These are phyloP conservation scores for Aquatica leii DNA, from an alignment of 2,888 invertebrate species.

Conservation along the genomic window DNA sequence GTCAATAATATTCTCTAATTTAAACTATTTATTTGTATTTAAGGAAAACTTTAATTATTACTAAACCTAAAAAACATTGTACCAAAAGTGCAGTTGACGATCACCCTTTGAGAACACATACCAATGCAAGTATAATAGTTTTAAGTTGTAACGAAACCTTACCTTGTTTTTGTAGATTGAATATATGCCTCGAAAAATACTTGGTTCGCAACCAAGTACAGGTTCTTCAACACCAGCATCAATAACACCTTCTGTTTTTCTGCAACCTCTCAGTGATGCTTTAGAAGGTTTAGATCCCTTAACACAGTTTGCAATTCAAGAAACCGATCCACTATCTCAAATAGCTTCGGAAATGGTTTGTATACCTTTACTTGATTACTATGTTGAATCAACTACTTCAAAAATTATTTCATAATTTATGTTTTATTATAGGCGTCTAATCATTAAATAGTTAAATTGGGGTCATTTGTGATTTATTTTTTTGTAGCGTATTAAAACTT, in stretches of 20 bases:
- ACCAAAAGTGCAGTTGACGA: slow-evolving; percentile 56
- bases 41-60: slow-evolving; percentile 44
- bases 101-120: slow-evolving; percentile 67
- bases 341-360: slow-evolving; percentile 66
- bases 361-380: neutral
- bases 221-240: slow-evolving; percentile 62
- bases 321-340: slow-evolving; percentile 72
- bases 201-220: slow-evolving; percentile 62
- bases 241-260: slow-evolving; percentile 56
- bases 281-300: slow-evolving; percentile 79
- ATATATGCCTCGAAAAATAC: slow-evolving; percentile 62
- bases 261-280: slow-evolving; percentile 66
- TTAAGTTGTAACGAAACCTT: neutral
- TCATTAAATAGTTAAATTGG: too few relatives aligned
- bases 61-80: slow-evolving; percentile 19
- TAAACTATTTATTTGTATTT: slow-evolving; percentile 9
- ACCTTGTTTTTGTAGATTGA: slow-evolving; percentile 60
- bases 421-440: too few relatives aligned
- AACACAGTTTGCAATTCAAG: slow-evolving; percentile 72
- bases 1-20: neutral
- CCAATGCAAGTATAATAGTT: slow-evolving; percentile 35
- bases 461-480: too few relatives aligned
- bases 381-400: too few relatives aligned
- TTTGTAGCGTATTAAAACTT: too few relatives aligned
- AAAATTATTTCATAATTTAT: too few relatives aligned